A percentile compares a stretch with the other conserved stretches of the same genome.
Evolutionary conservation across 2,113 vertebrate genomes (phyloP).

Genomic region (Sardina pilchardus): DNA sequence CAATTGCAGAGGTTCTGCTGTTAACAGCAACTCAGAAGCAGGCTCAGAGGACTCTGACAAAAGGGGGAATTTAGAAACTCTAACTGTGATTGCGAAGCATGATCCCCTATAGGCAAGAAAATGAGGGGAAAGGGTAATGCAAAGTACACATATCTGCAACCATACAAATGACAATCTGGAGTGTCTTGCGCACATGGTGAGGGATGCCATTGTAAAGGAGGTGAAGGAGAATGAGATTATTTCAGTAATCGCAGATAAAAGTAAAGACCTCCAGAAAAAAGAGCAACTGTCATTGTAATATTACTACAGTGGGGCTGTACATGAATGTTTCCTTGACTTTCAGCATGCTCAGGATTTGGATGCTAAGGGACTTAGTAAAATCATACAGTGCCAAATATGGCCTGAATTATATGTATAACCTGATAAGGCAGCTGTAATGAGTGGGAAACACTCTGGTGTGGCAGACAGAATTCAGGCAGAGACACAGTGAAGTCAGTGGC

Average conservation of each 20-base stretch:
- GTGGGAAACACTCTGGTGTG: background rate
- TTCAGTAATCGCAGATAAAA: conserved; percentile 37
- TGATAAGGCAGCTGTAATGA: background rate
- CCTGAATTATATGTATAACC: background rate
- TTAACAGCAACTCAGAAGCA: conserved; percentile 29
- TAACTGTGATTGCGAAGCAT: conserved; percentile 26
- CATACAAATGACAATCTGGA: conserved; percentile 41
- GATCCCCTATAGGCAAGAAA: background rate
- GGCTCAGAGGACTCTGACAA: conserved; percentile 20
- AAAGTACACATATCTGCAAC: conserved; percentile 35
- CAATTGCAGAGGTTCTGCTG: conserved; percentile 21
- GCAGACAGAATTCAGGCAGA: background rate
- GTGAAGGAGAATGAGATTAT: conserved; percentile 34
- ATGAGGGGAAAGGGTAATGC: conserved; percentile 6
- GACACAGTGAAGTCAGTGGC: background rate
- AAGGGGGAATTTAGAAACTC: conserved; percentile 14
- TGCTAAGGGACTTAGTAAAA: background rate
- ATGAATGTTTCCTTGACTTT: conserved; percentile 14
- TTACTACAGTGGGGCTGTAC: conserved; percentile 24
- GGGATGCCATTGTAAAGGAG: conserved; percentile 15
- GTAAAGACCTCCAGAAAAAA: conserved; percentile 30
- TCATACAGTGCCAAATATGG: background rate
- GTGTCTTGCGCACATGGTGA: conserved; percentile 30
- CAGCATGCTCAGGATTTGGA: background rate
- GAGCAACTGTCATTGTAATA: conserved; percentile 31